Evolutionary conservation across 2,113 vertebrate genomes (phyloP).

Genomic region (Cryptoleucopteryx plumbea): DNA sequence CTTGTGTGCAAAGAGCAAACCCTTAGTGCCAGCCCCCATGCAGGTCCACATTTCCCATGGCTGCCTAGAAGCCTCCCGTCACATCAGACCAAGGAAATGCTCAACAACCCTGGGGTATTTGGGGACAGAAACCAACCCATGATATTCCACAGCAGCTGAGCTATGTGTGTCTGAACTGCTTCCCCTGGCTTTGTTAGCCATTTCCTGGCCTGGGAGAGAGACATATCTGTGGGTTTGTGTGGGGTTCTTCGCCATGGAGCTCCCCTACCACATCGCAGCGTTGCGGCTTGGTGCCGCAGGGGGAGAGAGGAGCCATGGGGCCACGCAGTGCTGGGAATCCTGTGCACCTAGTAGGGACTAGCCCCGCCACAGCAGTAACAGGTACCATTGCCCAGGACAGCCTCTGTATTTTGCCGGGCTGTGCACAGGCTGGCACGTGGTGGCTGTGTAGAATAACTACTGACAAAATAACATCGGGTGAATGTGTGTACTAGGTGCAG

Average conservation of each 20-base stretch:
- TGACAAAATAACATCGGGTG: background rate
- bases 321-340: background rate
- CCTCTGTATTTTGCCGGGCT: background rate
- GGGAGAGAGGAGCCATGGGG: background rate
- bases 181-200: background rate
- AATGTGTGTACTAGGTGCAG: background rate
- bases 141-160: background rate
- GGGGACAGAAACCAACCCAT: background rate
- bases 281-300: background rate
- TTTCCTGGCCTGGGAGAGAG: background rate
- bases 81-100: background rate
- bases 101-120: background rate
- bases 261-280: background rate
- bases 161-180: background rate
- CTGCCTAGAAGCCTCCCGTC: background rate
- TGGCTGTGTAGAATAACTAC: background rate
- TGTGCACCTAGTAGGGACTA: background rate
- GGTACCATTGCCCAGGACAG: background rate
- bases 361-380: background rate
- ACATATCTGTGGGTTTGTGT: background rate
- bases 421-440: background rate
- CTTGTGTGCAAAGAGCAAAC: background rate
- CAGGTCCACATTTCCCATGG: background rate
- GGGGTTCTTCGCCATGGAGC: rapidly evolving
- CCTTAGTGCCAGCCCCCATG: too few relatives aligned